Percentiles rank a stretch among this genome's conserved stretches.
These are phyloP conservation scores for Scaeva pyrastri DNA, from an alignment of 2,888 invertebrate species.

Conservation along the genomic window DNA sequence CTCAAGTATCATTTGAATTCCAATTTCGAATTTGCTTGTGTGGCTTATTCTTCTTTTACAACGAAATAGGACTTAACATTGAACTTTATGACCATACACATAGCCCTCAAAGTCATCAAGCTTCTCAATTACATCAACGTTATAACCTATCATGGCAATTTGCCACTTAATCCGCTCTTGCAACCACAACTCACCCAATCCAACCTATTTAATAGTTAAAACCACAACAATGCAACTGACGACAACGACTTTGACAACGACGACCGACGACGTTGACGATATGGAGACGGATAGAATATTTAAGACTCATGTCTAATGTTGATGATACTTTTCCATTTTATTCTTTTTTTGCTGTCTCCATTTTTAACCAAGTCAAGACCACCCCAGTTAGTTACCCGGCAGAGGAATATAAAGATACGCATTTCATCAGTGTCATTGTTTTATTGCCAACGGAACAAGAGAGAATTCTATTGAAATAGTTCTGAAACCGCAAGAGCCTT, in stretches of 20 bases:
- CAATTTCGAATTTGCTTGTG: too few relatives aligned
- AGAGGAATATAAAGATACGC: background rate
- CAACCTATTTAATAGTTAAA: constrained; percentile 49
- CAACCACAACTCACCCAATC: constrained; percentile 19
- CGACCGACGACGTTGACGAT: too few relatives aligned
- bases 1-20: too few relatives aligned
- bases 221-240: constrained; percentile 59
- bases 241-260: background rate
- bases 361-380: constrained; percentile 55
- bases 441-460: constrained; percentile 29
- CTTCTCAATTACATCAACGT: constrained; percentile 54
- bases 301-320: background rate
- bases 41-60: too few relatives aligned
- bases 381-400: background rate
- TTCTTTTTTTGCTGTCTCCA: too few relatives aligned
- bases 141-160: constrained; percentile 42
- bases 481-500: constrained; percentile 46
- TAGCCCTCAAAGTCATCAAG: background rate
- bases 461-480: constrained; percentile 44
- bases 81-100: constrained; percentile 53
- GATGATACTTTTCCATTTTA: background rate
- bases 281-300: background rate
- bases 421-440: constrained; percentile 51
- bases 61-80: constrained; percentile 18
- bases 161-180: constrained; percentile 11